A percentile compares a stretch with the other conserved stretches of the same genome.
Evolutionary conservation across 2,888 invertebrate genomes (phyloP).

Genomic region (Cheilosia impressa): DNA sequence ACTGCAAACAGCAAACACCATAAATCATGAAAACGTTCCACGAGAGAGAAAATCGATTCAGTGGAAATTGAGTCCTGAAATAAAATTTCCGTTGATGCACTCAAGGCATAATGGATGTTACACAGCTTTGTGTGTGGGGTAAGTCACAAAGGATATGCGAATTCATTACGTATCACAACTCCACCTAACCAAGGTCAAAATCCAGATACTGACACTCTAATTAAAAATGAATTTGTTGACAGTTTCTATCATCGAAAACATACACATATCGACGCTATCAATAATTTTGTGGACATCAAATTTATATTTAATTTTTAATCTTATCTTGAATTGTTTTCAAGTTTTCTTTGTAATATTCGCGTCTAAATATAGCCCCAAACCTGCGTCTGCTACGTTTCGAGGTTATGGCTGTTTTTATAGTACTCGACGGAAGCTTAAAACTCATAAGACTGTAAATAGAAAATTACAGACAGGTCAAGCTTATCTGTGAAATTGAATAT

Average conservation of each 20-base stretch:
- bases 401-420: background rate
- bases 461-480: conserved; percentile 4
- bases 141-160: background rate
- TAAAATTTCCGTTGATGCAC: conserved; percentile 27
- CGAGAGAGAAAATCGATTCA: conserved; percentile 24
- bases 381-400: background rate
- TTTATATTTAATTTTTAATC: background rate
- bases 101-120: background rate
- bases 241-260: conserved; percentile 5
- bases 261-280: conserved; percentile 9
- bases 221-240: conserved; percentile 4
- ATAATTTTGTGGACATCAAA: conserved; percentile 24
- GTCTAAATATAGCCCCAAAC: background rate
- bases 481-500: background rate
- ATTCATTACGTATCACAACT: background rate
- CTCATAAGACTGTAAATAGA: conserved; percentile 17
- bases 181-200: background rate
- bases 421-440: background rate
- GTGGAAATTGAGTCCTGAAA: conserved; percentile 38
- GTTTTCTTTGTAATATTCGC: background rate
- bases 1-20: background rate
- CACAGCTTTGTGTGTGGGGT: background rate
- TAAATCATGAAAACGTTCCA: conserved; percentile 33
- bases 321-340: conserved; percentile 9
- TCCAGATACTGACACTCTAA: background rate